phyloP scores from a whole-genome alignment of 2,797 vertebrate genomes.

The Hydrocynus forskahlii region DNA sequence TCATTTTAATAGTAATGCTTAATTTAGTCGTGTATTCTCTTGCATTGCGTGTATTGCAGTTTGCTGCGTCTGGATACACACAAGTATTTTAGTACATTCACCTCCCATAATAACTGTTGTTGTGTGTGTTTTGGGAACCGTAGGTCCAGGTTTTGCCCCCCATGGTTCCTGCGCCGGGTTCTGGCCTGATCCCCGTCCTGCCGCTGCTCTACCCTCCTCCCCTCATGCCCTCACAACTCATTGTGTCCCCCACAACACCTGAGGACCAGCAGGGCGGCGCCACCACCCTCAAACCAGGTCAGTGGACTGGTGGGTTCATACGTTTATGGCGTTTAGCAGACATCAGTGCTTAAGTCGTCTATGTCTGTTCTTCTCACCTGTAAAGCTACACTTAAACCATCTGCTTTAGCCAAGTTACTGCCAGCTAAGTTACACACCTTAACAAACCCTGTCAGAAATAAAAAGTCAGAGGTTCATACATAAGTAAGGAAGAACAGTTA shows the following conservation, averaged over 20 bases:
- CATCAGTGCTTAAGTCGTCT: no score
- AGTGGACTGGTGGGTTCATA: background rate
- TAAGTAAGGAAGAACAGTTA: no score
- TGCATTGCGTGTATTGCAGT: no score
- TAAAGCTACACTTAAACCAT: no score
- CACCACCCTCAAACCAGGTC: slow-evolving; percentile 3
- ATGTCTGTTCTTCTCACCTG: no score
- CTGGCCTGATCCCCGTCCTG: slow-evolving; percentile 79
- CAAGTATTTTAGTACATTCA: no score
- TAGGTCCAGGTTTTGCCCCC: slow-evolving; percentile 49
- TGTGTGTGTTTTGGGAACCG: slow-evolving; percentile 6
- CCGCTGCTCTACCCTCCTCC: slow-evolving; percentile 87
- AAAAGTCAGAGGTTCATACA: no score
- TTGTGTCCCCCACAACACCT: slow-evolving; percentile 80
- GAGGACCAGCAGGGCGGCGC: slow-evolving; percentile 69
- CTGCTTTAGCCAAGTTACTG: no score
- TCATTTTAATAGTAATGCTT: background rate
- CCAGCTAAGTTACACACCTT: no score
- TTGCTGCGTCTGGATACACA: no score
- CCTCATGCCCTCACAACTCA: slow-evolving; percentile 86
- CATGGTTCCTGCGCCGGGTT: slow-evolving; percentile 75
- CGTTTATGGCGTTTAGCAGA: background rate
- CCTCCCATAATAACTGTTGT: background rate
- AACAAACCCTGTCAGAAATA: no score
- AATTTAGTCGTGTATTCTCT: no score